Conservation (phyloP, 2,797 vertebrate genomes). For the Xerus rutilus region DNA sequence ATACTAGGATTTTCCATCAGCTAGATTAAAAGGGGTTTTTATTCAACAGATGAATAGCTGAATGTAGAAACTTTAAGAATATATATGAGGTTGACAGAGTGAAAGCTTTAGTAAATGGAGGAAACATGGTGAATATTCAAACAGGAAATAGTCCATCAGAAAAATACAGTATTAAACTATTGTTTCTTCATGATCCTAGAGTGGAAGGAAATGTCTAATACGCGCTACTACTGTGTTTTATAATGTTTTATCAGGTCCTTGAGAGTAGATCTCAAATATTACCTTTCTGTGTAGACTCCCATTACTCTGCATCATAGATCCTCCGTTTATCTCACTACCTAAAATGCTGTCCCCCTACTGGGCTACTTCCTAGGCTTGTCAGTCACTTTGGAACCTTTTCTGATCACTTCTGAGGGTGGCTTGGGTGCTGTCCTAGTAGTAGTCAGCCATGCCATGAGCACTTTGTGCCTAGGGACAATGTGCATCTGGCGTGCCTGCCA, state of each 20-base stretch:
- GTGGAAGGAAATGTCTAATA: background rate
- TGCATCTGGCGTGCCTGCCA: background rate
- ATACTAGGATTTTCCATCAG: background rate
- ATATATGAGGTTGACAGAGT: background rate
- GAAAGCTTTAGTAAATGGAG: background rate
- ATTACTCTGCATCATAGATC: no score
- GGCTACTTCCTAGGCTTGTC: background rate
- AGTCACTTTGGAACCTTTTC: background rate
- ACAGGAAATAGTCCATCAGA: background rate
- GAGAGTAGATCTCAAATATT: no score
- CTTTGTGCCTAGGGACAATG: background rate
- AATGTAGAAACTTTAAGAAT: background rate
- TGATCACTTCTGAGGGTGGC: background rate
- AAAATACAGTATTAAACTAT: background rate
- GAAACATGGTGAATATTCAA: background rate
- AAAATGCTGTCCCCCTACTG: background rate
- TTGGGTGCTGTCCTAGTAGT: background rate
- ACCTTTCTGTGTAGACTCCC: background rate
- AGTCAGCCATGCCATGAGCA: background rate
- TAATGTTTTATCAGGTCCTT: background rate
- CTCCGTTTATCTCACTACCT: fast-evolving
- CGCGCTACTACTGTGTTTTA: background rate
- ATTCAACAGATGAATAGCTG: background rate
- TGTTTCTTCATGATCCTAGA: background rate
- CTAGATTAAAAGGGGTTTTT: background rate